A percentile compares a stretch with the other conserved stretches of the same genome.
Evolutionary conservation across 1,140 invertebrate species (phyloP).

Genomic region (Conus ventricosus): DNA sequence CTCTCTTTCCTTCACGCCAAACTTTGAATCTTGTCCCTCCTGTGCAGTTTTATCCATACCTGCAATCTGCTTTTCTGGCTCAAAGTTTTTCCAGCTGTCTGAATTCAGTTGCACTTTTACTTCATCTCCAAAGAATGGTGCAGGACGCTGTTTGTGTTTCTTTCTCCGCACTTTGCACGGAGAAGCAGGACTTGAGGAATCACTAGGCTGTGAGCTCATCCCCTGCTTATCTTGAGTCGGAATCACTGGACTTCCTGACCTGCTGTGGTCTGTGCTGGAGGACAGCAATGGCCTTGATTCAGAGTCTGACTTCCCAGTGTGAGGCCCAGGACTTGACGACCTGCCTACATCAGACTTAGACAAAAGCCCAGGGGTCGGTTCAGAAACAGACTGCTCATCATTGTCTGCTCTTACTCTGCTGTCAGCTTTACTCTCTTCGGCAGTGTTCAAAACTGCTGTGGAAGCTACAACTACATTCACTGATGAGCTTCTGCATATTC

Average conservation of each 20-base stretch:
- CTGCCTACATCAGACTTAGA: too few species aligned
- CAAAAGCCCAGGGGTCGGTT: neutral
- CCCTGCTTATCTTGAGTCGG: neutral
- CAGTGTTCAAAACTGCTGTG: too few species aligned
- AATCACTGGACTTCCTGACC: neutral
- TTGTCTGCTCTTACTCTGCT: neutral
- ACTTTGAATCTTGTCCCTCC: neutral
- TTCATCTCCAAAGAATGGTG: slow-evolving; percentile 28
- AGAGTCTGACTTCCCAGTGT: neutral
- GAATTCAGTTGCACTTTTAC: slow-evolving; percentile 30
- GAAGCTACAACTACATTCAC: too few species aligned
- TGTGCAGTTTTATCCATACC: neutral
- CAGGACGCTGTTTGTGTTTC: neutral
- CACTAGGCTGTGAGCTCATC: neutral
- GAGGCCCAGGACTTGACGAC: neutral
- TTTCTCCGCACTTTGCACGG: slow-evolving; percentile 19
- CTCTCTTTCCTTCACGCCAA: neutral
- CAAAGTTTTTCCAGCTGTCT: slow-evolving; percentile 37
- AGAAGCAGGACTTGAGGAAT: neutral
- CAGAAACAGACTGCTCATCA: neutral
- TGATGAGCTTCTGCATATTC: too few species aligned
- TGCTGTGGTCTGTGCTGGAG: neutral
- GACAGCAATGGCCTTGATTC: neutral
- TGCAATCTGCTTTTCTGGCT: slow-evolving; percentile 17
- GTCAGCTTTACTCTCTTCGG: neutral